These are phyloP conservation scores for Cephus spinipes DNA, from an alignment of 2,888 invertebrate genomes.

Conservation along the genomic window DNA sequence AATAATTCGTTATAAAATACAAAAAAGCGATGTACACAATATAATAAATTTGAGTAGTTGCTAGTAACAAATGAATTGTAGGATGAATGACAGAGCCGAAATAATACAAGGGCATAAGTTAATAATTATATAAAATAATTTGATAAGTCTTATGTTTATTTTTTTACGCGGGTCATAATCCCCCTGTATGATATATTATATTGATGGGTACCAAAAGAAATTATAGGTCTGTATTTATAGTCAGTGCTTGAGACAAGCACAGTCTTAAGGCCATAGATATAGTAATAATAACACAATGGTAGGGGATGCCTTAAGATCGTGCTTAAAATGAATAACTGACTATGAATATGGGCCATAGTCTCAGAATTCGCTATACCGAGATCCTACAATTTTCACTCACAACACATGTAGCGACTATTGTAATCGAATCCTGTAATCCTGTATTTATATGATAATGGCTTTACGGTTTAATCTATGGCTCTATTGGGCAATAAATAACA, in stretches of 20 bases:
- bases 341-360: neutral
- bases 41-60: neutral
- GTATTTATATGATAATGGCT: neutral
- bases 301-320: too few relatives aligned
- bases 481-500: slow-evolving; percentile 6
- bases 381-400: neutral
- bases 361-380: neutral
- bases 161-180: slow-evolving; percentile 6
- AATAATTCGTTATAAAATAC: neutral
- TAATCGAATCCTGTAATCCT: neutral
- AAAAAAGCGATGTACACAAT: neutral
- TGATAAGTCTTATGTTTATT: slow-evolving; percentile 10
- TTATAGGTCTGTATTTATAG: neutral
- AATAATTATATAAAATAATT: neutral
- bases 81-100: neutral
- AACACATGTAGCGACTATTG: neutral
- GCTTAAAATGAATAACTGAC: too few relatives aligned
- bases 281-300: too few relatives aligned
- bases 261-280: too few relatives aligned
- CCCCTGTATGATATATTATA: neutral
- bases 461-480: neutral
- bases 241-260: too few relatives aligned
- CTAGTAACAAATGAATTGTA: neutral
- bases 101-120: neutral
- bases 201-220: neutral